Percentiles rank a stretch among this genome's conserved stretches.
These are phyloP conservation scores for Odontophorus gujanensis DNA, from an alignment of 2,113 vertebrate species.

Conservation along the genomic window DNA sequence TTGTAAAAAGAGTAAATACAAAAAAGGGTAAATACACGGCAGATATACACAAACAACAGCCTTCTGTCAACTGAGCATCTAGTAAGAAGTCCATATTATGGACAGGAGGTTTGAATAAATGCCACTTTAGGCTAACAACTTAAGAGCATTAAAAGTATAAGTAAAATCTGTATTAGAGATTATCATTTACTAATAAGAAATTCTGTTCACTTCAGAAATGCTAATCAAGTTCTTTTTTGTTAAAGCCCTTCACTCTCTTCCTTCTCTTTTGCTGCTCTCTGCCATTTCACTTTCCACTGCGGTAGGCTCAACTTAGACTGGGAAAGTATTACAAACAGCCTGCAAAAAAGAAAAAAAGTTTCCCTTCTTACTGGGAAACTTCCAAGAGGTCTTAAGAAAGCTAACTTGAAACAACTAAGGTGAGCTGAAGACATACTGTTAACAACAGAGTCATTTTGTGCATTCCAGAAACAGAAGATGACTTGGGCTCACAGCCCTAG, in stretches of 20 bases:
- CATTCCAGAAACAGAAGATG: neutral
- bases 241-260: neutral
- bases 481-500: neutral
- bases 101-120: neutral
- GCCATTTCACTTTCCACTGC: neutral
- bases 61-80: slow-evolving; percentile 17
- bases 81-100: neutral
- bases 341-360: neutral
- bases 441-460: neutral
- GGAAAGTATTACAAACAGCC: neutral
- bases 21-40: slow-evolving; percentile 30
- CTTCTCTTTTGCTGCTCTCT: neutral
- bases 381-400: neutral
- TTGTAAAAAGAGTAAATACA: neutral
- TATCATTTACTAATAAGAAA: neutral
- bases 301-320: neutral
- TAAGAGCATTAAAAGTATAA: neutral
- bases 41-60: slow-evolving; percentile 31
- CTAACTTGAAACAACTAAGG: neutral
- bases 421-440: neutral
- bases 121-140: neutral
- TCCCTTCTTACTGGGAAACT: neutral
- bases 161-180: neutral
- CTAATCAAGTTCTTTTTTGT: neutral
- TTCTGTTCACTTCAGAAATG: neutral